Evolutionary conservation across 2,888 invertebrate species (phyloP).

Genomic region (Ormyrus thymus): DNA sequence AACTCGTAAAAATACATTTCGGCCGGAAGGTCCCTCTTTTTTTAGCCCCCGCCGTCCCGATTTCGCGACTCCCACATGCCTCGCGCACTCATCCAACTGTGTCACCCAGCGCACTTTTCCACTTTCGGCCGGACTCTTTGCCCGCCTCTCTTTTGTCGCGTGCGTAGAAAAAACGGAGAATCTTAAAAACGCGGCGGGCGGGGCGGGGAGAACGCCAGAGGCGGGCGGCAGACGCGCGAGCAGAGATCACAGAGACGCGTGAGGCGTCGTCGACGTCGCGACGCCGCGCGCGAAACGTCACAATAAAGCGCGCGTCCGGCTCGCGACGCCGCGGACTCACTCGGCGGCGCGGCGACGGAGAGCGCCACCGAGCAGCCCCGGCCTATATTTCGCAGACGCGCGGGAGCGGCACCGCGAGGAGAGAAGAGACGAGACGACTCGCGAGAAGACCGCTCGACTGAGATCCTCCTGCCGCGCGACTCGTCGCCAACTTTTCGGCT

Average conservation of each 20-base stretch:
- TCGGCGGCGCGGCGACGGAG: neutral
- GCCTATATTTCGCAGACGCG: constrained; percentile 43
- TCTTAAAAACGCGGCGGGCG: no score
- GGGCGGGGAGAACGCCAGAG: no score
- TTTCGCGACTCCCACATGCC: neutral
- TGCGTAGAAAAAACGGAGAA: no score
- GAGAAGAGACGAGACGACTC: no score
- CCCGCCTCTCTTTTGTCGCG: no score
- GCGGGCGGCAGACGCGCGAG: constrained; percentile 13
- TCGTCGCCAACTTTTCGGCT: no score
- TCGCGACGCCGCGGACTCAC: neutral
- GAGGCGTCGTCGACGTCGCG: constrained; percentile 36
- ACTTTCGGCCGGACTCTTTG: no score
- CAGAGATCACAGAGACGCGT: constrained; percentile 19
- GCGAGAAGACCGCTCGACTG: no score
- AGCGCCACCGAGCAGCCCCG: constrained; percentile 49
- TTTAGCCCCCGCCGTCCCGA: constrained; percentile 14
- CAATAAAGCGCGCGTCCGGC: constrained; percentile 35
- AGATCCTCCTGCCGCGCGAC: no score
- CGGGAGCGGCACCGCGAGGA: neutral
- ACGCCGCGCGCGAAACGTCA: constrained; percentile 46
- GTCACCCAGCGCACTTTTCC: neutral
- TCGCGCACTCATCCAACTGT: neutral
- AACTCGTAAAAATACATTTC: constrained; percentile 14
- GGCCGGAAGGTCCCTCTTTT: constrained; percentile 15